phyloP scores from a whole-genome alignment of 2,113 vertebrate species.

The Ictalurus punctatus region DNA sequence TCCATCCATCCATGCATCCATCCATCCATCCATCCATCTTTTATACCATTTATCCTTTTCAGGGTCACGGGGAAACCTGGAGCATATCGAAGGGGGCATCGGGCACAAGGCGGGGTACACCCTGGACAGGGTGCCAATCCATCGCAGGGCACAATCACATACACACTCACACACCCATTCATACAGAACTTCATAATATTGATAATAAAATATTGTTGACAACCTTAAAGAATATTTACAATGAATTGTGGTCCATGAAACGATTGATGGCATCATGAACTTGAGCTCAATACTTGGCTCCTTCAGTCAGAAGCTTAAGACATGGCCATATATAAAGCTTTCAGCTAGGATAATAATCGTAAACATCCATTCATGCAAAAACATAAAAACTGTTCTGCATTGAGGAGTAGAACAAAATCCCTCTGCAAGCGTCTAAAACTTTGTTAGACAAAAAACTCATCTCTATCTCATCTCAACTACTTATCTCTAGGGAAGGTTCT shows the following conservation, averaged over 20 bases:
- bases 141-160: too few species aligned
- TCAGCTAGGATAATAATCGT: background rate
- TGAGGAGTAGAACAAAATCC: background rate
- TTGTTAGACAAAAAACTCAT: background rate
- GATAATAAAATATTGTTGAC: background rate
- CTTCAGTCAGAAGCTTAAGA: background rate
- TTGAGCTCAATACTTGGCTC: background rate
- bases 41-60: too few species aligned
- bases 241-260: background rate
- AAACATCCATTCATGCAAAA: background rate
- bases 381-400: background rate
- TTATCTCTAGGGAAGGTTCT: background rate
- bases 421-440: background rate
- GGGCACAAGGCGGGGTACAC: too few species aligned
- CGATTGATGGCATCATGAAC: background rate
- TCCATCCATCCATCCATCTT: too few species aligned
- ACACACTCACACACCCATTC: too few species aligned
- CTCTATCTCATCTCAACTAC: too few species aligned
- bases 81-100: too few species aligned
- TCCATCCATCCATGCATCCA: background rate
- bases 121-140: too few species aligned
- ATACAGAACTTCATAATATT: background rate
- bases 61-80: too few species aligned
- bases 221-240: background rate
- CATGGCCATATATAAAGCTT: background rate